Percentiles rank a stretch among this genome's conserved stretches.
Conservation (phyloP, 2,797 vertebrate genomes). For the Halcyon leucocephala region DNA sequence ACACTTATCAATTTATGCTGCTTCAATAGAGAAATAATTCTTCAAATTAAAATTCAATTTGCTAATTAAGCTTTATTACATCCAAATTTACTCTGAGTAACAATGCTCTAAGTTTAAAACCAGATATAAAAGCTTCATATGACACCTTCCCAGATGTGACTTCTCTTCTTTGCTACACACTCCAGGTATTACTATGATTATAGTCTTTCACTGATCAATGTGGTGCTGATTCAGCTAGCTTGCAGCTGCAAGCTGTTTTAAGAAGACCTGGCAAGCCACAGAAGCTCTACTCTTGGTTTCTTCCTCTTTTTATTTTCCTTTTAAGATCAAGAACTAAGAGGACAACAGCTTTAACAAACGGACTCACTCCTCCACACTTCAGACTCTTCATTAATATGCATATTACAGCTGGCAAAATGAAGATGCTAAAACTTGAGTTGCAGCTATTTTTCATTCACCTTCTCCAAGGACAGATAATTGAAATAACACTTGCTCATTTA, state of each 20-base stretch:
- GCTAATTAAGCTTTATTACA: not conserved
- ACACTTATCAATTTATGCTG: not conserved
- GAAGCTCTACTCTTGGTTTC: not conserved
- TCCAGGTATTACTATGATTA: not conserved
- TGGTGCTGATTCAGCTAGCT: not conserved
- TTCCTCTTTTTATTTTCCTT: not conserved
- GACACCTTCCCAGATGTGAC: not conserved
- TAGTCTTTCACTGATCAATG: not conserved
- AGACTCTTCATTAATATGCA: not conserved
- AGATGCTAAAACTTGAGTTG: constrained; percentile 18
- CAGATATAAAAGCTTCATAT: not conserved
- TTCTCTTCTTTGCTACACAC: not conserved
- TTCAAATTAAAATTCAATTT: not conserved
- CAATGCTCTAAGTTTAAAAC: not conserved
- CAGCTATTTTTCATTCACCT: constrained; percentile 35
- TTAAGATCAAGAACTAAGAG: not conserved
- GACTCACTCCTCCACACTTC: not conserved
- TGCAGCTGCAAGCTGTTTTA: not conserved
- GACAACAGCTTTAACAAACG: not conserved
- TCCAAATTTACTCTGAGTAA: not conserved
- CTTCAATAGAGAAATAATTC: not conserved
- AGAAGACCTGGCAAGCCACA: not conserved
- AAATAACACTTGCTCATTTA: constrained; percentile 18
- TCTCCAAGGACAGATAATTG: constrained; percentile 45
- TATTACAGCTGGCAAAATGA: constrained; percentile 5